Conservation (phyloP, 2,888 invertebrate species). For the Thyatira batis region DNA sequence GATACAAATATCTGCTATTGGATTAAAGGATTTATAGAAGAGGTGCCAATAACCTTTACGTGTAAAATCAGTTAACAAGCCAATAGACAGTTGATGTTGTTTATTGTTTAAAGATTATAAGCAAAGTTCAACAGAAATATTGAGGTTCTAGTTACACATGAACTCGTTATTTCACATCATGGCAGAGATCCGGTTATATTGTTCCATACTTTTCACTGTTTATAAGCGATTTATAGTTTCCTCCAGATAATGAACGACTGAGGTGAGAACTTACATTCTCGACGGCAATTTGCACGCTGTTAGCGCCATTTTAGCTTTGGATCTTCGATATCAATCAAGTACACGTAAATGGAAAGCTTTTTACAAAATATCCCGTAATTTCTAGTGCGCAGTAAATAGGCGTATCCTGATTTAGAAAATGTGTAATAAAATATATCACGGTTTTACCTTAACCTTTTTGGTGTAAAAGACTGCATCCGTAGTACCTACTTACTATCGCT, state of each 20-base stretch:
- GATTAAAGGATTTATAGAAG: constrained; percentile 1
- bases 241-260: constrained; percentile 50
- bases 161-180: constrained; percentile 40
- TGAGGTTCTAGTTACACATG: constrained; percentile 18
- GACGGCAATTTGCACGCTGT: constrained; percentile 33
- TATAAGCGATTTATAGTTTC: constrained; percentile 51
- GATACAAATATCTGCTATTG: neutral
- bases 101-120: neutral
- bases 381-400: constrained; percentile 8
- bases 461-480: neutral
- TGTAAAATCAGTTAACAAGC: neutral
- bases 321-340: constrained; percentile 36
- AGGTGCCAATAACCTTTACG: neutral
- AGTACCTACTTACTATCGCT: neutral
- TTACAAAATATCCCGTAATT: constrained; percentile 21
- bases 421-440: neutral
- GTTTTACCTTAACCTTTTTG: neutral
- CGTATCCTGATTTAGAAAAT: neutral
- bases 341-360: constrained; percentile 22
- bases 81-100: neutral
- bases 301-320: constrained; percentile 27
- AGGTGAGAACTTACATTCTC: constrained; percentile 23
- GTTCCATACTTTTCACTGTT: constrained; percentile 46
- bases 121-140: neutral
- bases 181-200: constrained; percentile 44